These are phyloP conservation scores for Ypsolopha scabrella DNA, from an alignment of 2,888 invertebrate species.

Conservation along the genomic window DNA sequence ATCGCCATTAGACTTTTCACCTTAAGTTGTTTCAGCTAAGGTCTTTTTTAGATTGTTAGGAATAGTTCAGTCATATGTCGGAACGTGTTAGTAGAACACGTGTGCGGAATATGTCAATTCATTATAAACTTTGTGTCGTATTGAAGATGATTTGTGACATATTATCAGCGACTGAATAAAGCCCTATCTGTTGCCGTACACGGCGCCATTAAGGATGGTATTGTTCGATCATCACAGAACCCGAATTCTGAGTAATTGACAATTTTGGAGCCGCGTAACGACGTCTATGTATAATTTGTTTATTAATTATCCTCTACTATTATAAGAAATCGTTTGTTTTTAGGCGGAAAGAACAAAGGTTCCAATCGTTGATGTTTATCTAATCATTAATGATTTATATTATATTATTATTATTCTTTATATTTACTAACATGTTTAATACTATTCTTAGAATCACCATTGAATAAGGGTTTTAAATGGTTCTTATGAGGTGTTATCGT, in stretches of 20 bases:
- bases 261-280: slow-evolving; percentile 31
- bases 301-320: slow-evolving; percentile 5
- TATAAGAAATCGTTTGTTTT: not conserved
- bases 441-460: no score
- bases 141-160: slow-evolving; percentile 65
- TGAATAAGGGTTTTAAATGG: no score
- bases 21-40: not conserved
- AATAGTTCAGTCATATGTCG: slow-evolving; percentile 3
- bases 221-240: slow-evolving; percentile 34
- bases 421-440: not conserved
- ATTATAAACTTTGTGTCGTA: slow-evolving; percentile 63
- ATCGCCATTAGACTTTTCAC: not conserved
- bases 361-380: not conserved
- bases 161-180: slow-evolving; percentile 49
- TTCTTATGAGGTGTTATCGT: no score
- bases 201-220: slow-evolving; percentile 42
- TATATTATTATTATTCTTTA: no score
- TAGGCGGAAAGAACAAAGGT: no score
- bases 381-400: no score
- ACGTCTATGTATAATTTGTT: slow-evolving; percentile 41
- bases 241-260: slow-evolving; percentile 54
- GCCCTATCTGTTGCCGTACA: slow-evolving; percentile 52
- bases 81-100: slow-evolving; percentile 28
- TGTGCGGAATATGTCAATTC: slow-evolving; percentile 68
- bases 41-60: not conserved